These are phyloP conservation scores for Ips typographus DNA, from an alignment of 1,140 invertebrate species.

Conservation along the genomic window DNA sequence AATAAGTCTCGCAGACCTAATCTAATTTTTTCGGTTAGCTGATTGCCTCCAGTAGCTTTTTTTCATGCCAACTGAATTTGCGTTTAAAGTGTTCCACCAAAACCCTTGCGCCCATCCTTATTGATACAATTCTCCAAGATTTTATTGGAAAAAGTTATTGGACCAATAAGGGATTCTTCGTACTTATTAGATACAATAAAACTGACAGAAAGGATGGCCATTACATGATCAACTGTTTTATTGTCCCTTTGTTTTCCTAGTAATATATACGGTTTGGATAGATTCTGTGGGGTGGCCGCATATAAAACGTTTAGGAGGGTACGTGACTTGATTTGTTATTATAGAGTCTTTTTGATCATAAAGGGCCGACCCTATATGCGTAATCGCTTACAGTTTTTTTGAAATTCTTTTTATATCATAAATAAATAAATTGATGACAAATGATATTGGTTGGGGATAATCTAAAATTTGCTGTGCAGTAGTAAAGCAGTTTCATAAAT, in stretches of 20 bases:
- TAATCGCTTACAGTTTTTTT: too few relatives aligned
- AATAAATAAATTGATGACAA: too few relatives aligned
- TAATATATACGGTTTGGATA: conserved; percentile 20
- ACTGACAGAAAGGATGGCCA: conserved; percentile 28
- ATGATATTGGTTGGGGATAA: too few relatives aligned
- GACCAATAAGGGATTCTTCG: conserved; percentile 23
- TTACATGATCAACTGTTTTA: conserved; percentile 38
- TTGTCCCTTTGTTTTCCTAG: conserved; percentile 21
- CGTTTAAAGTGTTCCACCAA: too few relatives aligned
- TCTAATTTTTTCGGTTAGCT: conserved; percentile 37
- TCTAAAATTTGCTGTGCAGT: too few relatives aligned
- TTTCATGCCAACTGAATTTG: too few relatives aligned
- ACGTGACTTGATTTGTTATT: conserved; percentile 25
- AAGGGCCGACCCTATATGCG: too few relatives aligned
- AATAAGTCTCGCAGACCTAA: conserved; percentile 33
- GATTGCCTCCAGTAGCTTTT: conserved; percentile 13
- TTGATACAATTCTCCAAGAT: conserved; percentile 19
- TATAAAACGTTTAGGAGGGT: conserved; percentile 10
- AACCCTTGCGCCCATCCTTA: conserved; percentile 19
- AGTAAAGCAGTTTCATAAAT: too few relatives aligned
- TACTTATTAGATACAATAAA: conserved; percentile 34
- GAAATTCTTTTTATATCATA: too few relatives aligned
- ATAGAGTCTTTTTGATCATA: neutral
- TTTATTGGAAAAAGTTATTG: conserved; percentile 27
- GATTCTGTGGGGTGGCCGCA: conserved; percentile 11